Conservation (phyloP, 1,140 invertebrate species). For the Spodoptera frugiperda region DNA sequence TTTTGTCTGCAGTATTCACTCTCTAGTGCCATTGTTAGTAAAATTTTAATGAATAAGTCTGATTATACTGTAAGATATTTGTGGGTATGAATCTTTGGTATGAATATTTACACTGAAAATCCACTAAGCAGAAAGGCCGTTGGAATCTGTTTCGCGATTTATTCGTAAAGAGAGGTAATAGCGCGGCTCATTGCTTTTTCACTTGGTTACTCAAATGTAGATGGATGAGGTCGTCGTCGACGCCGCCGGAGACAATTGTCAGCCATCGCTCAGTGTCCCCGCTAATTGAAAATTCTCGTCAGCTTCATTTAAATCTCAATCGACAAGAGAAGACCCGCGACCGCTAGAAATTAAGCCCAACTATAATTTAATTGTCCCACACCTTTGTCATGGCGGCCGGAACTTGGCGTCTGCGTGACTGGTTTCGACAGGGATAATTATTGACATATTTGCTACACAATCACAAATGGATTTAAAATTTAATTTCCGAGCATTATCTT, state of each 20-base stretch:
- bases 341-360: conserved; percentile 72
- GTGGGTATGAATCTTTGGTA: background rate
- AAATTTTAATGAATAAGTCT: conserved; percentile 12
- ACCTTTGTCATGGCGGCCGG: conserved; percentile 56
- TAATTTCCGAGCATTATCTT: conserved; percentile 8
- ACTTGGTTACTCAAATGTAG: conserved; percentile 85
- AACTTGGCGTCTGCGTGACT: conserved; percentile 56
- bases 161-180: conserved; percentile 82
- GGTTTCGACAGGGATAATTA: conserved; percentile 40
- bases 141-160: conserved; percentile 73
- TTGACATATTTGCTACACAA: conserved; percentile 1
- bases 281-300: conserved; percentile 84
- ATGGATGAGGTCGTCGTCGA: conserved; percentile 77
- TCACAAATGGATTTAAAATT: conserved; percentile 11
- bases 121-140: conserved; percentile 26
- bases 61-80: background rate
- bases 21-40: background rate
- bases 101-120: background rate
- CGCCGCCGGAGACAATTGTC: conserved; percentile 79
- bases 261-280: conserved; percentile 82
- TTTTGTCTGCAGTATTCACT: conserved; percentile 30
- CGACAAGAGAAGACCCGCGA: conserved; percentile 69
- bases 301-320: conserved; percentile 82
- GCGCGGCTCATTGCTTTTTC: conserved; percentile 84
- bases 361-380: conserved; percentile 72